A percentile compares a stretch with the other conserved stretches of the same genome.
Conservation (phyloP, 2,888 invertebrate genomes). For the Microplitis manilae region DNA sequence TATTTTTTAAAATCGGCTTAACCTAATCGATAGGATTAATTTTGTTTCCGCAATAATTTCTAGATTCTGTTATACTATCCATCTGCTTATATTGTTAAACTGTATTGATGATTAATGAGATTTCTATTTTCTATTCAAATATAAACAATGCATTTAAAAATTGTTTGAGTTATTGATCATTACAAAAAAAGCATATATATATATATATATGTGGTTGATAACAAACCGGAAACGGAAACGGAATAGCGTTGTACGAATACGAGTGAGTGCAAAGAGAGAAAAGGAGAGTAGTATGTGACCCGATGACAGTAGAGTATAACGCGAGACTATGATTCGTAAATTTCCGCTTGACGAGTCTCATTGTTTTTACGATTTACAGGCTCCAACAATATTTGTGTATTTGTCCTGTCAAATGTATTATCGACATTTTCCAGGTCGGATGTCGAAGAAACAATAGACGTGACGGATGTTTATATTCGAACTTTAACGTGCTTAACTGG, state of each 20-base stretch:
- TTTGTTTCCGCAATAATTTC: constrained; percentile 23
- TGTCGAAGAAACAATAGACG: constrained; percentile 32
- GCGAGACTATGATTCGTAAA: constrained; percentile 58
- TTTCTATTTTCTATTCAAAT: constrained; percentile 15
- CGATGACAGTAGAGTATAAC: constrained; percentile 47
- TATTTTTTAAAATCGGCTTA: neutral
- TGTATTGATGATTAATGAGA: neutral
- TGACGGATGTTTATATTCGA: constrained; percentile 32
- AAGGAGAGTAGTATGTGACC: constrained; percentile 24
- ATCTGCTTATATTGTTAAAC: constrained; percentile 22
- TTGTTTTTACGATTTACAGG: constrained; percentile 60
- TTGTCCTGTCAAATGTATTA: constrained; percentile 48
- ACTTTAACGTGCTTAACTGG: constrained; percentile 22
- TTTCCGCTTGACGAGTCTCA: constrained; percentile 56
- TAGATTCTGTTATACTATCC: constrained; percentile 3
- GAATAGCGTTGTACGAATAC: constrained; percentile 15
- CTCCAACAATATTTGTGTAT: constrained; percentile 57
- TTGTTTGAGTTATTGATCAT: constrained; percentile 19
- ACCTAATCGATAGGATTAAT: constrained; percentile 18
- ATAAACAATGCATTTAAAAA: constrained; percentile 10
- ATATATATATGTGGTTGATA: neutral
- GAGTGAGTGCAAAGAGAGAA: constrained; percentile 13
- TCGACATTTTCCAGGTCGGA: constrained; percentile 35
- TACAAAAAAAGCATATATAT: constrained; percentile 21
- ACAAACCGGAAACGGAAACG: constrained; percentile 19